Conservation (phyloP, 2,888 invertebrate species). For the Alviniconcha strummeri region DNA sequence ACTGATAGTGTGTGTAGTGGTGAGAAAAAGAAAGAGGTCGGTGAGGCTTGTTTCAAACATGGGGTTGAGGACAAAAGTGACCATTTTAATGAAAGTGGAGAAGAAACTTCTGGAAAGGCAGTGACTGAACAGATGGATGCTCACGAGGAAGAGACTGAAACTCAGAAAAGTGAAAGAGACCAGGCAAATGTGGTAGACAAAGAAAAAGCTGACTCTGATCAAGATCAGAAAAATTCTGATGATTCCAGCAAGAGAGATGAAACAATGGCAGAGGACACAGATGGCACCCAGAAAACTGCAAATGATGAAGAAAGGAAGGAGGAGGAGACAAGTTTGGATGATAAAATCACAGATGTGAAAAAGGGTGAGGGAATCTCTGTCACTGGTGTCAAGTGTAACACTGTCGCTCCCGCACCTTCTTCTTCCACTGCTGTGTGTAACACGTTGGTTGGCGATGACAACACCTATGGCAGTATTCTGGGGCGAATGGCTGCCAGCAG, state of each 20-base stretch:
- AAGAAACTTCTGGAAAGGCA: no score
- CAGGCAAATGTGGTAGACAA: constrained; percentile 17
- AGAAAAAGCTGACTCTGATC: not conserved
- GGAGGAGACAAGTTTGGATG: not conserved
- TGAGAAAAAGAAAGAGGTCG: constrained; percentile 7
- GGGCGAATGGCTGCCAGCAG: constrained; percentile 31
- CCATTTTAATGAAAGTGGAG: no score
- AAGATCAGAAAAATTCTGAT: not conserved
- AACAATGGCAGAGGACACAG: not conserved
- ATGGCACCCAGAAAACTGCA: not conserved
- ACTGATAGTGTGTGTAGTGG: not conserved
- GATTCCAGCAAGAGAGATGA: not conserved
- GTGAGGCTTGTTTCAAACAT: not conserved
- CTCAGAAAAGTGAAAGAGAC: constrained; percentile 31
- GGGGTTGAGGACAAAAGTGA: no score
- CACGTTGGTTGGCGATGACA: constrained; percentile 16
- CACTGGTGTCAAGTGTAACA: not conserved
- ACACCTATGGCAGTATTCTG: constrained; percentile 15
- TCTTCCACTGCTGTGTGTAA: not conserved
- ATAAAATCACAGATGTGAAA: not conserved
- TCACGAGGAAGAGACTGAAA: not conserved
- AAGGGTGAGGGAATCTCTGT: constrained; percentile 19
- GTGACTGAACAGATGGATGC: no score
- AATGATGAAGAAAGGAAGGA: not conserved
- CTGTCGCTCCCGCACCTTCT: not conserved